Conservation (phyloP, 2,797 vertebrate genomes). For the Clangula hyemalis region DNA sequence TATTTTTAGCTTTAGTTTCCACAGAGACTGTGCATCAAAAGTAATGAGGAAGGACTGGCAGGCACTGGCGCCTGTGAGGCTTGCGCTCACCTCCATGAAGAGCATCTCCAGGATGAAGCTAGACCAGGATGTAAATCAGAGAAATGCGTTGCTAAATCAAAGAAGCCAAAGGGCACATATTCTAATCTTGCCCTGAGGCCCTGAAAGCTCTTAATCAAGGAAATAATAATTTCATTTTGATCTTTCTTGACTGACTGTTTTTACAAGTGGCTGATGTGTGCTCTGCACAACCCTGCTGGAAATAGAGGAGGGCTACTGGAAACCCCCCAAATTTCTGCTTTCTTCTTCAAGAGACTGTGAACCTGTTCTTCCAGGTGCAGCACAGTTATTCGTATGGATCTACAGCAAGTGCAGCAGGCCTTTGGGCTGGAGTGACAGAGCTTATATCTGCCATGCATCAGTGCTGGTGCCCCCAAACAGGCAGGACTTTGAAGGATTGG, state of each 20-base stretch:
- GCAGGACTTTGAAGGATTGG: background rate
- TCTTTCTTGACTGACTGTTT: background rate
- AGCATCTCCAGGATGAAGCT: background rate
- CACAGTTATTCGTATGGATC: background rate
- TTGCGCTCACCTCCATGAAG: background rate
- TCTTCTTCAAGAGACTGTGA: background rate
- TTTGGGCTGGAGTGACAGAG: background rate
- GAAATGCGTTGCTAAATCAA: background rate
- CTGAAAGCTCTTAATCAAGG: background rate
- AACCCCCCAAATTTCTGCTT: background rate
- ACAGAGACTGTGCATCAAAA: slow-evolving; percentile 60
- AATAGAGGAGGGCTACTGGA: background rate
- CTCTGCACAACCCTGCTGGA: background rate
- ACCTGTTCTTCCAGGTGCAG: background rate
- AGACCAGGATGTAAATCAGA: background rate
- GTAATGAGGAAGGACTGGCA: slow-evolving; percentile 31
- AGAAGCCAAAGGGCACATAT: background rate
- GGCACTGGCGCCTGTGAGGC: background rate
- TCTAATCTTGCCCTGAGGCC: background rate
- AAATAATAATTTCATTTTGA: background rate
- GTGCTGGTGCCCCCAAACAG: fast-evolving
- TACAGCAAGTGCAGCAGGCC: background rate
- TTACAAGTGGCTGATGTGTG: background rate
- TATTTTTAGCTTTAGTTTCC: slow-evolving; percentile 69
- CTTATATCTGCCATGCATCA: background rate